phyloP scores from a whole-genome alignment of 2,888 invertebrate genomes.

The Beris morrisii region DNA sequence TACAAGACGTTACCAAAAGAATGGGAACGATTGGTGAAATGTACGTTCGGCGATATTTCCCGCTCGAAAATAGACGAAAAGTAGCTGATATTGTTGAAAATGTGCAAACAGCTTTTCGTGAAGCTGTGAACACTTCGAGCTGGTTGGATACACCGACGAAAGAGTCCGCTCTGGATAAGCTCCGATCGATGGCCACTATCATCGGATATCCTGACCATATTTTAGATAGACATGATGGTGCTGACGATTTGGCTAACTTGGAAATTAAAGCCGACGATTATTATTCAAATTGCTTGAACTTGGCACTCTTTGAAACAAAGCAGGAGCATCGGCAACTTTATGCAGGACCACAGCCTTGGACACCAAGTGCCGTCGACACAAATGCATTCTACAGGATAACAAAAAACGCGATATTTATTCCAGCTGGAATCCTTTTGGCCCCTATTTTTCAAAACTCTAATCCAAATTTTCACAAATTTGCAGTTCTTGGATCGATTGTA shows the following conservation, averaged over 20 bases:
- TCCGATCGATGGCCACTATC: background rate
- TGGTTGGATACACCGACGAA: constrained; percentile 17
- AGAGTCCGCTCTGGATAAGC: constrained; percentile 1
- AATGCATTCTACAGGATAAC: constrained; percentile 93
- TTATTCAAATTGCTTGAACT: constrained; percentile 8
- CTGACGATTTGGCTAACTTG: background rate
- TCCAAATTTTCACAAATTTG: constrained; percentile 59
- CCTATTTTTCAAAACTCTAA: constrained; percentile 86
- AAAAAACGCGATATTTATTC: constrained; percentile 90
- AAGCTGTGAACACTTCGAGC: background rate
- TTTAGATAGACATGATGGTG: no score
- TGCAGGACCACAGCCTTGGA: constrained; percentile 68
- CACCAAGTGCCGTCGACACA: constrained; percentile 83
- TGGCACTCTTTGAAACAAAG: background rate
- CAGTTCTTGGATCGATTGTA: constrained; percentile 42
- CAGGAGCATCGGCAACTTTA: constrained; percentile 67
- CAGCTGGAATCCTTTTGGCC: constrained; percentile 87
- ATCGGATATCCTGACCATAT: constrained; percentile 7
- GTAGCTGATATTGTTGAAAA: background rate
- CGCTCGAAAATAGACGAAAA: constrained; percentile 3
- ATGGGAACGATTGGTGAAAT: constrained; percentile 17
- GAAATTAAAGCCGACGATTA: constrained; percentile 1
- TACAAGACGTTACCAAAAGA: constrained; percentile 3
- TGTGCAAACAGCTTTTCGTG: constrained; percentile 12
- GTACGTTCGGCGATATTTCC: background rate